These are phyloP conservation scores for Rhagoletis zephyria DNA, from an alignment of 1,140 invertebrate species.

Conservation along the genomic window DNA sequence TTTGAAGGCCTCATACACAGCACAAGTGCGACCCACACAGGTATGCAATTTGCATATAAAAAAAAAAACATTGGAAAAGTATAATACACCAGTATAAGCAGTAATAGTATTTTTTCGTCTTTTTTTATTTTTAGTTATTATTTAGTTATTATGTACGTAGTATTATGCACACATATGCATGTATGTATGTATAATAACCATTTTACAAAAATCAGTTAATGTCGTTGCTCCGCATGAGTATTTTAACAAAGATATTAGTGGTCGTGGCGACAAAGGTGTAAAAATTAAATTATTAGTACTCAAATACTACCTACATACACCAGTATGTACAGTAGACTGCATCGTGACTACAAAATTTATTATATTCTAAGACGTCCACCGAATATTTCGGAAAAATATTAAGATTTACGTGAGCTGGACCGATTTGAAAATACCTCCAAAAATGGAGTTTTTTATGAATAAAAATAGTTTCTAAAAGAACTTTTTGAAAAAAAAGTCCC, in stretches of 20 bases:
- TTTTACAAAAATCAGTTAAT: too few relatives aligned
- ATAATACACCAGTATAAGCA: neutral
- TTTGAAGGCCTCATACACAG: conserved; percentile 10
- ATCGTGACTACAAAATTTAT: too few relatives aligned
- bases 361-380: too few relatives aligned
- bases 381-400: too few relatives aligned
- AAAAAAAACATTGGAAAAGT: neutral
- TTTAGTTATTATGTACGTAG: neutral
- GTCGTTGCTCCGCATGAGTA: too few relatives aligned
- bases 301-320: too few relatives aligned
- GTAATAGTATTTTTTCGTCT: neutral
- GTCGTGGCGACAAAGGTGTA: neutral
- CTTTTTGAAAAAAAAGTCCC: too few relatives aligned
- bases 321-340: too few relatives aligned
- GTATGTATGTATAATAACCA: neutral
- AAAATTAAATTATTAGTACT: neutral
- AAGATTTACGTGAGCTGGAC: too few relatives aligned
- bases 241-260: neutral
- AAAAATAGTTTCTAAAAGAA: too few relatives aligned
- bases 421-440: too few relatives aligned
- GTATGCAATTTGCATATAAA: conserved; percentile 40
- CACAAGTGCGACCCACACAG: conserved; percentile 12
- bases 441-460: too few relatives aligned
- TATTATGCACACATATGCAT: neutral
- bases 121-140: neutral